Conservation (phyloP, 2,113 vertebrate genomes). For the Lampris incognitus region DNA sequence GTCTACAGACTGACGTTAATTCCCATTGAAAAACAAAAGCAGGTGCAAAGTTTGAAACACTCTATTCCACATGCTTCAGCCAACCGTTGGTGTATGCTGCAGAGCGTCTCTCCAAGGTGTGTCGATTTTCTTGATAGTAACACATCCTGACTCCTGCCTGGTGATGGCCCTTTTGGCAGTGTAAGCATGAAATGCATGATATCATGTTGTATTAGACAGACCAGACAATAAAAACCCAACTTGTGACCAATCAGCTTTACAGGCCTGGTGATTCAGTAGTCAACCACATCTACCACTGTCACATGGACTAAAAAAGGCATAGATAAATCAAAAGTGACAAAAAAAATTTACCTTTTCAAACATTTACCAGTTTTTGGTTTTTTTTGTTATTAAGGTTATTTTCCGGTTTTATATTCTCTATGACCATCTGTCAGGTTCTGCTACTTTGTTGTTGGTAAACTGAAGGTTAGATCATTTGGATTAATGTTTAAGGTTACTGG, state of each 20-base stretch:
- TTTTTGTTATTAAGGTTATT: no score
- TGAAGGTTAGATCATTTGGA: no score
- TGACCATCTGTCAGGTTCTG: no score
- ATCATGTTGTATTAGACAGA: constrained; percentile 41
- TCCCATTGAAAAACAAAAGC: constrained; percentile 53
- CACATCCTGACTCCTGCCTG: constrained; percentile 59
- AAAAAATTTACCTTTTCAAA: not conserved
- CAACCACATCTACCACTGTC: constrained; percentile 36
- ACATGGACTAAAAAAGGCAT: constrained; percentile 40
- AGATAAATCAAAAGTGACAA: constrained; percentile 36
- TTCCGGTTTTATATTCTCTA: no score
- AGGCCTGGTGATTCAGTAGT: constrained; percentile 40
- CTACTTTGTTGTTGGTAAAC: no score
- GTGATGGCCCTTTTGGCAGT: constrained; percentile 39
- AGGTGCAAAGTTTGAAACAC: constrained; percentile 61
- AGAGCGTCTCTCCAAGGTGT: constrained; percentile 61
- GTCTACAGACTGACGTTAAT: constrained; percentile 27
- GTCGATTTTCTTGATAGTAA: constrained; percentile 53
- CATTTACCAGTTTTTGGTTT: no score
- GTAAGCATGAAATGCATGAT: constrained; percentile 41
- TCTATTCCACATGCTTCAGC: constrained; percentile 35
- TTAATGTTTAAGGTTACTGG: no score
- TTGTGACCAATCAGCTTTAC: constrained; percentile 41
- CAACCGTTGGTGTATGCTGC: constrained; percentile 39
- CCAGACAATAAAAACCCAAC: constrained; percentile 21